Percentiles rank a stretch among this genome's conserved stretches.
Evolutionary conservation across 2,888 invertebrate species (phyloP).

Genomic region (Nineta flava): DNA sequence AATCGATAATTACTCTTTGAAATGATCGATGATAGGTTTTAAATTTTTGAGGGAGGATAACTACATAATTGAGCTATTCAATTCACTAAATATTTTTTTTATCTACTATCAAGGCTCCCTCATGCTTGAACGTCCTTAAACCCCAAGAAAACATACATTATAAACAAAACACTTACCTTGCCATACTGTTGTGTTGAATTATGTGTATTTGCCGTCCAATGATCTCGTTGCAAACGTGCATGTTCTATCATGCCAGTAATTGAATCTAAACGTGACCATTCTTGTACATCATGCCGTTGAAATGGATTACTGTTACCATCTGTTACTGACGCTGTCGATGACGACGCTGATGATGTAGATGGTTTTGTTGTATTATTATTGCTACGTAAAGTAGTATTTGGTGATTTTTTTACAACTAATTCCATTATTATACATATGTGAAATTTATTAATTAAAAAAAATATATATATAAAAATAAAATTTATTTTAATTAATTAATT

Average conservation of each 20-base stretch:
- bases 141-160: too few species aligned
- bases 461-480: neutral
- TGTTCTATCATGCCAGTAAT: conserved; percentile 36
- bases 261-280: conserved; percentile 36
- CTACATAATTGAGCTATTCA: too few species aligned
- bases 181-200: conserved; percentile 33
- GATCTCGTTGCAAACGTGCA: conserved; percentile 35
- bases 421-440: conserved; percentile 19
- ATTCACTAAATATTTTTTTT: too few species aligned
- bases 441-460: neutral
- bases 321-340: too few species aligned
- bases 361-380: conserved; percentile 12
- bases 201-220: conserved; percentile 32
- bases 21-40: too few species aligned
- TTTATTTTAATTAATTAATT: neutral
- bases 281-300: conserved; percentile 35
- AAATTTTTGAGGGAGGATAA: too few species aligned
- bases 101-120: too few species aligned
- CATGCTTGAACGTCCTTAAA: too few species aligned
- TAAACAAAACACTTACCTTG: conserved; percentile 26
- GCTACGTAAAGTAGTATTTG: conserved; percentile 18
- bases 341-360: too few species aligned
- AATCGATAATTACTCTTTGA: too few species aligned
- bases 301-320: conserved; percentile 24
- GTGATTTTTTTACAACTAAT: conserved; percentile 19